Conservation (phyloP, 2,797 vertebrate species). For the Anabacerthia variegaticeps region DNA sequence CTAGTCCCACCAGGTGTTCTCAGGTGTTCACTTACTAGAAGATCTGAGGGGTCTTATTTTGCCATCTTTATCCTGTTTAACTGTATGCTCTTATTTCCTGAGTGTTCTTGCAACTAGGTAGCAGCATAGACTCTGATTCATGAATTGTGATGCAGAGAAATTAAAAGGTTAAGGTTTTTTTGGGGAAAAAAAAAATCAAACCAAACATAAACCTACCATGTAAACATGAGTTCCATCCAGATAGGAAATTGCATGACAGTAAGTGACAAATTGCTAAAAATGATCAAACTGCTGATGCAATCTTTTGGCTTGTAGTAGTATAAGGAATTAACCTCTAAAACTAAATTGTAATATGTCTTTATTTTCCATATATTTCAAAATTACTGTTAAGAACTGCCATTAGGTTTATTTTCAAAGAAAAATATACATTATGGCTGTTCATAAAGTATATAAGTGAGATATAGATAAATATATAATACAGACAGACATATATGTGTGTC, state of each 20-base stretch:
- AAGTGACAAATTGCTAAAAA: neutral
- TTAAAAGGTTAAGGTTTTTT: neutral
- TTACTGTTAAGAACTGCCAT: neutral
- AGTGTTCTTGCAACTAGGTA: neutral
- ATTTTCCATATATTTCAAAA: neutral
- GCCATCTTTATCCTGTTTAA: neutral
- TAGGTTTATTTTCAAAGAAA: neutral
- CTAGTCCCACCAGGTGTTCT: neutral
- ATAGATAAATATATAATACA: neutral
- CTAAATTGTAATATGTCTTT: neutral
- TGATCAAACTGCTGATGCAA: neutral
- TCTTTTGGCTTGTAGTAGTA: neutral
- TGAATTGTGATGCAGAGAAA: neutral
- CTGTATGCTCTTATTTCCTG: neutral
- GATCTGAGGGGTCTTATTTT: neutral
- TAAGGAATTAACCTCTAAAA: neutral
- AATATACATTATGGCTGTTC: neutral
- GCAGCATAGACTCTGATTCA: neutral
- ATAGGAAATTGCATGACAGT: neutral
- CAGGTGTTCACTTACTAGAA: neutral
- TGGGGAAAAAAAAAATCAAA: rapidly evolving
- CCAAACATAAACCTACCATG: neutral
- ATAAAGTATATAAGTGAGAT: neutral
- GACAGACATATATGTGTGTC: rapidly evolving
- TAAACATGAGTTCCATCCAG: neutral